Base-by-base conservation (phyloP, 2,888 invertebrate genomes). In the Muschampia plurimacula region DNA sequence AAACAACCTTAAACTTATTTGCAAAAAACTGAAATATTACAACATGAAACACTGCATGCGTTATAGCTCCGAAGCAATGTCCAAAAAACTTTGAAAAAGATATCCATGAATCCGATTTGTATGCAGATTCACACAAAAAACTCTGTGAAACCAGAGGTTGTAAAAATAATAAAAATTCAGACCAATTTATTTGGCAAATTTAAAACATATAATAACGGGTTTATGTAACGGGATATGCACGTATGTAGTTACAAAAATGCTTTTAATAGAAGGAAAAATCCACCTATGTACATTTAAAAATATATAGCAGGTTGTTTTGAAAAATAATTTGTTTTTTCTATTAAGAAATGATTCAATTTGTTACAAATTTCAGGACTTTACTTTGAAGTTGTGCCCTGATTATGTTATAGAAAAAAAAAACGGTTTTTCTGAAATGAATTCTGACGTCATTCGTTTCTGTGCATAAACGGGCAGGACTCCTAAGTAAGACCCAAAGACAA, bases 91-190 rank as follows among this genome's bases (percentile, higher is more conserved):
- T 57, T 6, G 32, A 57, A 57, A 57, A 57, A 57, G 28, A 57
- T 41, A 57, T 28, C 57, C 5, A 57, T 28, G 57, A 57, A 57
- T 57, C 10, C 12, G 28, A 57, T 57, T 57, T 57, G 57, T 28
- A 57, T 57, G 28, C 57, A 32, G 57, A 57, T 57, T 57, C 57
- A 28, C 57, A 28, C 12, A 2, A 57, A 55, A 57, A 57, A 12
- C 57, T 57, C 57, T 28, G 57, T 57, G 28, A 28, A 28, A 57
- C 12, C 28, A 28, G 6, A 12, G 57, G 12, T 55, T 55, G 55
- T 55, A 55, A 57, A 57, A 28, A 57, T 57, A 57, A 57, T 57
- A 2, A 28, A 28, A 28, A 22, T 28, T 57, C 12, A 28, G 13
- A 10, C 28, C 57, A 57, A 28, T 57, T 57, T 57, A 12, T 57